phyloP scores from a whole-genome alignment of 2,797 vertebrate species.

The Betta splendens region DNA sequence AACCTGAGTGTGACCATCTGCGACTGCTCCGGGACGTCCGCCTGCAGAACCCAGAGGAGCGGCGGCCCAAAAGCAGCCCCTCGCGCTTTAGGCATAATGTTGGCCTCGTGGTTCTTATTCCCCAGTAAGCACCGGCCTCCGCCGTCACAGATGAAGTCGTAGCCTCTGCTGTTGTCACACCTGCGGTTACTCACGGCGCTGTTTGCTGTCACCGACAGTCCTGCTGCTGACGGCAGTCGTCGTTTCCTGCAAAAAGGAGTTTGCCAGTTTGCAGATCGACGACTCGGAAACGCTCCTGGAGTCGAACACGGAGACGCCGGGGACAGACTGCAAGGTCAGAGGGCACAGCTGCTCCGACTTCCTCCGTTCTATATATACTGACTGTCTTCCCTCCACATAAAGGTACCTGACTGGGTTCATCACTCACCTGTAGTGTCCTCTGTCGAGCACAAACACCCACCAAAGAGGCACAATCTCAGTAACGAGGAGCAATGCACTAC shows the following conservation, averaged over 20 bases:
- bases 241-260: slow-evolving; percentile 45
- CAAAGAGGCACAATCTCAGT: accelerated
- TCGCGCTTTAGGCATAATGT: slow-evolving; percentile 17
- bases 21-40: slow-evolving; percentile 49
- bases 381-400: background rate
- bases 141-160: background rate
- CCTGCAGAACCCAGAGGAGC: slow-evolving; percentile 34
- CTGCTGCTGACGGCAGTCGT: slow-evolving; percentile 33
- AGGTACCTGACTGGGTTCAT: background rate
- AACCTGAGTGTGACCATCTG: slow-evolving; percentile 69
- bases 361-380: background rate
- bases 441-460: no score
- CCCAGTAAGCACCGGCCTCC: slow-evolving; percentile 54
- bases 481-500: background rate
- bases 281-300: slow-evolving; percentile 11
- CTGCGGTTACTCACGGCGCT: background rate
- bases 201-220: slow-evolving; percentile 37
- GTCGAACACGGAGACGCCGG: slow-evolving; percentile 62
- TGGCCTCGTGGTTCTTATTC: slow-evolving; percentile 52
- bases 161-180: background rate
- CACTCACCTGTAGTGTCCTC: no score
- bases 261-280: background rate
- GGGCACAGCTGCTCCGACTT: background rate
- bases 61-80: background rate
- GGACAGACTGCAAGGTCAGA: slow-evolving; percentile 63